Base-by-base conservation (phyloP, 2,113 vertebrate genomes). In the Gavialis gangeticus region DNA sequence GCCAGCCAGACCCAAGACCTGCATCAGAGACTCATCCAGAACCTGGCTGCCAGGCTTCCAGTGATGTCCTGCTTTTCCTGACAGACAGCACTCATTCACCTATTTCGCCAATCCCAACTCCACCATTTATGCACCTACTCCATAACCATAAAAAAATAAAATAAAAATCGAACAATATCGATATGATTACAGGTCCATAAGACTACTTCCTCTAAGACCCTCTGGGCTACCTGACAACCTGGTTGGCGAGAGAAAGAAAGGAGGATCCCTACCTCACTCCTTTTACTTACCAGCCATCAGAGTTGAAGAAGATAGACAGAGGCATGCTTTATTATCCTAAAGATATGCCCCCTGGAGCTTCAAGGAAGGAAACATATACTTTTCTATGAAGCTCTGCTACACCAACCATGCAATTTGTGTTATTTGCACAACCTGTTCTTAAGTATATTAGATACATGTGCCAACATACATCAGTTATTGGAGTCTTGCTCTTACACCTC, bases 1-100 rank as follows among this genome's bases (percentile, higher is more conserved):
- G 88, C 69, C 90, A 77, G 27, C 69, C 82, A 82, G n/a, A 63
- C 24, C 56, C 83, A 83, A 28, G 88, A 75, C 75, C 2, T 79
- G n/a, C 1, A 27, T 34, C 62, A 62, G n/a, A 22, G 15, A 82
- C 66, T 73, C 88, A 90, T 79, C 17, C 60, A 94, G 78, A 86
- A 22, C 60, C 30, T 60, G 77, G 28, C 14, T 87, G 62, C 66
- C 4, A n/a, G 55, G 22, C 17, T 21, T 12, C 55, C 28, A n/a
- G 85, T 79, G 85, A 88, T 46, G 46, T 73, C 46, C 75, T 79
- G 5, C 12, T 25, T n/a, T 60, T 85, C 46, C 46, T 94, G 67
- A 59, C 64, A 88, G 55, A 37, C 1, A 0, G 71, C 17, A 57
- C 7, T 57, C 54, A 80, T 78, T 69, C 63, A 84, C 22, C 11